Evolutionary conservation across 2,797 vertebrate species (phyloP), one percentile per base, ranked within the genome.

Genomic region (Corythornis leucogaster): DNA sequence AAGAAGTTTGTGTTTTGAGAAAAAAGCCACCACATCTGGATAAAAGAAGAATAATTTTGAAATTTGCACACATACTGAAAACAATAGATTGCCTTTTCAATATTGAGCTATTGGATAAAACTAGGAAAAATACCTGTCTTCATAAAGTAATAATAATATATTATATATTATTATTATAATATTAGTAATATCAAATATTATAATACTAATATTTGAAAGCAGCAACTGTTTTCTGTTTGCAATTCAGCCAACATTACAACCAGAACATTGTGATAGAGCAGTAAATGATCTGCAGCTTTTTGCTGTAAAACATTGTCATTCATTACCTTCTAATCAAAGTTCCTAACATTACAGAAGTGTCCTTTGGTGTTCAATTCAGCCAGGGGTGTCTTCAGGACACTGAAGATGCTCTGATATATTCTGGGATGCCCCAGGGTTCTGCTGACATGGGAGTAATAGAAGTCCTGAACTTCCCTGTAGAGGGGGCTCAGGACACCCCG

Each of bases 381-480:
- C 17, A 55, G 6, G 7, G 4, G 1, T 55, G 14, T 54, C 48
- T 46, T 2, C 9, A 77, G 15, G 6, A 9, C 33, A n/a, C 2
- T 61, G 28, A 18, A 78, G 40, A 45, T 68, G 11, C 5, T 17
- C 24, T 53, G 33, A 17, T 40, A 9, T 15, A 15, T 17, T 17
- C 28, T 53, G 67, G 62, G 19, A 68, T 61, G 12, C 8, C 17
- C 28, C 18, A 33, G 15, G 3, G 1, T 62, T 67, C 48, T 57
- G 19, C 7, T 54, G 51, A n/a, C 28, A 9, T 1, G 2, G 21
- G 14, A 77, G 22, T 21, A 73, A 53, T 2, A 69, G 28, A 26
- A 83, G 9, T 5, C 20, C 18, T 1, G 0, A 11, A 22, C 3
- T 3, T 4, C 2, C 19, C 25, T 33, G 25, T 30, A 77, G 66